A percentile compares a stretch with the other conserved stretches of the same genome.
phyloP scores from a whole-genome alignment of 2,113 vertebrate species.

The Burhinus bistriatus region DNA sequence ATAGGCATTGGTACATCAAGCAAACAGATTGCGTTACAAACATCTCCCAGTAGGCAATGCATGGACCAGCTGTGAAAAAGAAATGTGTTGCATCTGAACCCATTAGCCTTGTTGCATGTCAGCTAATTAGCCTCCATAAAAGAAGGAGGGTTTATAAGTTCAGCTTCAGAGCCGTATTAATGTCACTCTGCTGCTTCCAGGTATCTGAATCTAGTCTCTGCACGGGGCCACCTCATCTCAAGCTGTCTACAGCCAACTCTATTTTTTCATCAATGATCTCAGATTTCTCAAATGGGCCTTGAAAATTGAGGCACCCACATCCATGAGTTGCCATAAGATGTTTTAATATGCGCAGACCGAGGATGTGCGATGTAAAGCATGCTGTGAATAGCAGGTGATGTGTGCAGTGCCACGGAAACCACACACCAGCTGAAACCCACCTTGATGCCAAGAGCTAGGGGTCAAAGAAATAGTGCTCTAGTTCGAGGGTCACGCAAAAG shows the following conservation, averaged over 20 bases:
- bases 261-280: neutral
- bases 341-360: neutral
- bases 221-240: neutral
- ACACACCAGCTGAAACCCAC: neutral
- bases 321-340: neutral
- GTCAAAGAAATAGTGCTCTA: neutral
- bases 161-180: neutral
- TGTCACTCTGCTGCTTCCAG: neutral
- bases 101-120: neutral
- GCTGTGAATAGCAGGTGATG: neutral
- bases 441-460: neutral
- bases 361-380: neutral
- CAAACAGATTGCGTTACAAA: neutral
- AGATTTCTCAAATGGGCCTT: neutral
- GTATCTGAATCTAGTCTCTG: neutral
- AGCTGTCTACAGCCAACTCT: neutral
- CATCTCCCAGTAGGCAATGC: neutral
- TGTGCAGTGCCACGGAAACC: neutral
- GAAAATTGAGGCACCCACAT: neutral
- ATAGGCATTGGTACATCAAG: neutral
- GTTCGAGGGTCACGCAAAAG: rapidly evolving
- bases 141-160: neutral
- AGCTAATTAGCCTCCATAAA: neutral
- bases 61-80: neutral
- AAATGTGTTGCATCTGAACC: neutral